A percentile compares a stretch with the other conserved stretches of the same genome.
These are phyloP conservation scores for Hypolimnas misippus DNA, from an alignment of 2,888 invertebrate genomes.

Conservation along the genomic window DNA sequence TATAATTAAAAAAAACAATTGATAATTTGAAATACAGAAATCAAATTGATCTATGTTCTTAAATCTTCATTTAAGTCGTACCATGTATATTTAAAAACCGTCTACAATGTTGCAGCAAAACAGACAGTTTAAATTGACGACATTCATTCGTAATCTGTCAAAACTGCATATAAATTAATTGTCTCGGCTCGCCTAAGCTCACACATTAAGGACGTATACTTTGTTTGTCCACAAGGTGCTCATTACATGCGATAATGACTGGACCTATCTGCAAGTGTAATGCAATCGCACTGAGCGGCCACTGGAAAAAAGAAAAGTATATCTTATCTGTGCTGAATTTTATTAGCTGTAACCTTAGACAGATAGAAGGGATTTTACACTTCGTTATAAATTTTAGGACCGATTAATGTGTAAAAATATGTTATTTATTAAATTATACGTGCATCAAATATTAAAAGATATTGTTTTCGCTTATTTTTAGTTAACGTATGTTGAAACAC, in stretches of 20 bases:
- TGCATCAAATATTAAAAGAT: too few relatives aligned
- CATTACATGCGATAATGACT: conserved; percentile 67
- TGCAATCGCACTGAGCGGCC: conserved; percentile 47
- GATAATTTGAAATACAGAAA: too few relatives aligned
- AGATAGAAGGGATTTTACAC: background rate
- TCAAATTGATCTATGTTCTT: too few relatives aligned
- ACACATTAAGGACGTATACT: conserved; percentile 19
- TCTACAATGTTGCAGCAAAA: background rate
- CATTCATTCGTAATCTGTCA: conserved; percentile 1
- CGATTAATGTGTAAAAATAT: conserved; percentile 11
- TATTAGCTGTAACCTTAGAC: conserved; percentile 37
- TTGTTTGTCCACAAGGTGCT: conserved; percentile 49
- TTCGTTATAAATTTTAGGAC: conserved; percentile 15
- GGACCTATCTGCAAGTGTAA: conserved; percentile 65
- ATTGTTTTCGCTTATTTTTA: background rate
- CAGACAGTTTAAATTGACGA: background rate
- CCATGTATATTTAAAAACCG: too few relatives aligned
- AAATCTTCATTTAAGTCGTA: too few relatives aligned
- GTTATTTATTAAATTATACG: too few relatives aligned
- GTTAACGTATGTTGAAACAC: background rate
- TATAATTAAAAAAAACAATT: too few relatives aligned
- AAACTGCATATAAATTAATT: conserved; percentile 3
- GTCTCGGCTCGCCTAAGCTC: conserved; percentile 32
- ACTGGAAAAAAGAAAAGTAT: conserved; percentile 28
- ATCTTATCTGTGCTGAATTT: conserved; percentile 42